phyloP scores from a whole-genome alignment of 1,140 invertebrate species.

The Lasaia peninsularis region DNA sequence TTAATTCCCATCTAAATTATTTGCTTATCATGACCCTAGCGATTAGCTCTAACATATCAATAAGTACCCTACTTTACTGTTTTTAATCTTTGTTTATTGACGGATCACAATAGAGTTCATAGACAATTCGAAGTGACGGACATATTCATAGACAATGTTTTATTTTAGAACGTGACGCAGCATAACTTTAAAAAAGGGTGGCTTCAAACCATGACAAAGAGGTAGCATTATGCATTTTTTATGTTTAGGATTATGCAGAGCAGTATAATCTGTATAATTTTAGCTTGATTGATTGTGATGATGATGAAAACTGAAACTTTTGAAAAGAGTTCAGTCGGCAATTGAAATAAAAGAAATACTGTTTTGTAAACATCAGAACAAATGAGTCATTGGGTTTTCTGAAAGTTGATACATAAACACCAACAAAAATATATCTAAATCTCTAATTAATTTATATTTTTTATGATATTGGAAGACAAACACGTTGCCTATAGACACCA shows the following conservation, averaged over 20 bases:
- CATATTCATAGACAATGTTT: slow-evolving; percentile 12
- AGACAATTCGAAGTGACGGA: slow-evolving; percentile 18
- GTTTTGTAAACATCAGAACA: too few species aligned
- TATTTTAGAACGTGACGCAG: slow-evolving; percentile 17
- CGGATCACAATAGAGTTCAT: slow-evolving; percentile 33
- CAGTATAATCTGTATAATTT: not conserved
- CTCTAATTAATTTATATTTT: too few species aligned
- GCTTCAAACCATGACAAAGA: not conserved
- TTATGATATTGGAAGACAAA: too few species aligned
- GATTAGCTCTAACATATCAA: slow-evolving; percentile 40
- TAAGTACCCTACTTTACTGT: slow-evolving; percentile 30
- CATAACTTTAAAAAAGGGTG: not conserved
- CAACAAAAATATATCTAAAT: too few species aligned
- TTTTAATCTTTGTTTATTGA: slow-evolving; percentile 57
- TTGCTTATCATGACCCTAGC: slow-evolving; percentile 1
- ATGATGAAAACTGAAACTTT: not conserved
- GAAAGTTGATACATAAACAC: too few species aligned
- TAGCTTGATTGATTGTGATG: not conserved
- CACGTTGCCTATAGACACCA: too few species aligned
- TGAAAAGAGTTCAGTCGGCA: not conserved
- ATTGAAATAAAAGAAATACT: too few species aligned
- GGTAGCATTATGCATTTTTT: not conserved
- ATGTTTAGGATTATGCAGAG: slow-evolving; percentile 2
- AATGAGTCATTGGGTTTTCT: too few species aligned
- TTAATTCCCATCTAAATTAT: slow-evolving; percentile 15